Base-by-base conservation (phyloP, 2,888 invertebrate genomes). In the Sphinx pinastri region DNA sequence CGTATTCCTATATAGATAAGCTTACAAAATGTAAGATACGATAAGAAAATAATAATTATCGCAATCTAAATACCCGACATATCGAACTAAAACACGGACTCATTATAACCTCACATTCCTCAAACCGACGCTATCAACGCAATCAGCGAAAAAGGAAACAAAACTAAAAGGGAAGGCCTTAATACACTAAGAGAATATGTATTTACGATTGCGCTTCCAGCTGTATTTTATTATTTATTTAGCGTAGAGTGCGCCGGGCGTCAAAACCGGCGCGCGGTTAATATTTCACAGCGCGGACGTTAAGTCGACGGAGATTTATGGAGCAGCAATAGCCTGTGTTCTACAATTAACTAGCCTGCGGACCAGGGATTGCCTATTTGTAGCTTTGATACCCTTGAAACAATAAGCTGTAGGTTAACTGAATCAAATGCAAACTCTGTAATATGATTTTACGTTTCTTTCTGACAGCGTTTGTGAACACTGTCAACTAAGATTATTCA, bases 221-320 rank as follows among this genome's bases (percentile, higher is more conserved):
- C 75, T 71, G 77, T 79, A 78, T 81, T 86, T 81, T 87, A 87
- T 88, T 88, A 87, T 89, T 89, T 90, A 90, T 89, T 87, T 86
- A 86, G 82, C 82, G 83, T 79, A 81, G 80, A 81, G 81, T 77
- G 74, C 78, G 76, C 69, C 83, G 79, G 81, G 87, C 91, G 92
- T 92, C 93, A 92, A 88, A 90, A 89, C 85, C 85, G 86, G 88
- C 87, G 84, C 84, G 91, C 85, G 89, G 92, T 91, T 93, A 92
- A 93, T 93, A 93, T 93, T 92, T 93, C 92, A 92, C 88, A 80
- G 81, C 78, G 88, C 86, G 85, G 92, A 90, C 91, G 88, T 85
- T 91, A 91, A 91, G 91, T 90, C 89, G 91, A 92, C 91, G 83
- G 80, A 87, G 92, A 92, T 92, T 92, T 92, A 92, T 91, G 89